Evolutionary conservation across 53 echinoderm and acorn worm species (phyloP), one percentile per base, ranked within the genome.

Genomic region (Glandiceps talaboti): DNA sequence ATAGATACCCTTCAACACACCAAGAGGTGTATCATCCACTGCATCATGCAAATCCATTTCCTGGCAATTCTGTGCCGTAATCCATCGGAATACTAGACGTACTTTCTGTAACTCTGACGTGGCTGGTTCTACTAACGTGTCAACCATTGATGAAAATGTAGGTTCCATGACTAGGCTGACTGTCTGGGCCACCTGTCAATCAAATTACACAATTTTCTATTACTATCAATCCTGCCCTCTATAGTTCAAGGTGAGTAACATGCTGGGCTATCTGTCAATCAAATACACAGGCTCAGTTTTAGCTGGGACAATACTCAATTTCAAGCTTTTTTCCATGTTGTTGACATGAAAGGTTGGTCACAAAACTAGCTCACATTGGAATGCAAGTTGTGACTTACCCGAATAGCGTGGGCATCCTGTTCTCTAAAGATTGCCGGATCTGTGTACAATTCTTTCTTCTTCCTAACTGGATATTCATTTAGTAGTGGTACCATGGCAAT

Each of bases 21-120:
- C 97, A 1, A 97, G 89, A 0, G 97, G 97, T 1, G 97, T 93
- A 77, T 97, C 97, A 83, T 97, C 97, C 1, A 97, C 89, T 72
- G 87, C 91, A 33, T 97, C 93, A 84, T 87, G 90, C 29, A 97
- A 84, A 80, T 97, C 93, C 97, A 97, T 97, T 79, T 97, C 97
- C 0, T 97, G 88, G 77, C 97, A 97, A 85, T 97, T 97, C 82
- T 97, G 97, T 1, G 97, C 97, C 0, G 97, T 97, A 30, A 97
- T 85, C 97, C 97, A 97, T 0, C 97, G 91, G 79, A 91, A 97
- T 83, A 93, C 79, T 25, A 93, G 87, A 12, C 97, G 89, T 27
- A 89, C 93, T 83, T 93, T 97, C 91, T 93, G 91, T 25, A 97
- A 84, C 83, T 97, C 93, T 14, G 84, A 88, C 27, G 81, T 87